Evolutionary conservation across 2,113 vertebrate genomes (phyloP).

Genomic region (Microtus richardsoni): DNA sequence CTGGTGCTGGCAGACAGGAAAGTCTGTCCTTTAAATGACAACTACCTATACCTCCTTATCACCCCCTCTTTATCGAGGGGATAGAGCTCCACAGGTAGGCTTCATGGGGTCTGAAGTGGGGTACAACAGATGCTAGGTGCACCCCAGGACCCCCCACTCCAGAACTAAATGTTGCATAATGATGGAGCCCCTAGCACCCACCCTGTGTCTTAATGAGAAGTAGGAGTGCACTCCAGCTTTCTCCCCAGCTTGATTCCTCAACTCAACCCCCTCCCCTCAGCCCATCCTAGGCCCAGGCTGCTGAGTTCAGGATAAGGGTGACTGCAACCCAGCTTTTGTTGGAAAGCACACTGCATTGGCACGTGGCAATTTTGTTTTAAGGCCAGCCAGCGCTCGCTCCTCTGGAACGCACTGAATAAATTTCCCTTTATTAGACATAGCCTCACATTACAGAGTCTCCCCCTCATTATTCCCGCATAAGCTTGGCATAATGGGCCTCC

Average conservation of each 20-base stretch:
- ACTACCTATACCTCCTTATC: accelerated
- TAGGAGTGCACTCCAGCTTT: background rate
- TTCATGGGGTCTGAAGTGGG: accelerated
- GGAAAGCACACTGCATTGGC: background rate
- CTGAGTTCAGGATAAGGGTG: background rate
- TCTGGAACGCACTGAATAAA: constrained; percentile 67
- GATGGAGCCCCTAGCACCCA: accelerated
- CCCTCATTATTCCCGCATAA: constrained; percentile 59
- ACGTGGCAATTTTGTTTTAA: background rate
- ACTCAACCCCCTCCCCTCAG: background rate
- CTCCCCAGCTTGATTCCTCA: background rate
- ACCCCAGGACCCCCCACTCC: too few relatives aligned
- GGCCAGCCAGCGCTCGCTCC: background rate
- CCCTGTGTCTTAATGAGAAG: background rate
- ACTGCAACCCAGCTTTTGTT: background rate
- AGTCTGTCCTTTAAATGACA: accelerated
- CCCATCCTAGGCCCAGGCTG: accelerated
- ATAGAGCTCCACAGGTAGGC: background rate
- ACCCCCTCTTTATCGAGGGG: accelerated
- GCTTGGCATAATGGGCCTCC: background rate
- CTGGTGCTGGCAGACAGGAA: too few relatives aligned
- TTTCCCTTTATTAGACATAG: constrained; percentile 75
- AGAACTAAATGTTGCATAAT: background rate
- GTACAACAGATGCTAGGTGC: background rate
- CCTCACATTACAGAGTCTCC: constrained; percentile 37